These are phyloP conservation scores for Diprion similis DNA, from an alignment of 1,140 invertebrate genomes.

Conservation along the genomic window DNA sequence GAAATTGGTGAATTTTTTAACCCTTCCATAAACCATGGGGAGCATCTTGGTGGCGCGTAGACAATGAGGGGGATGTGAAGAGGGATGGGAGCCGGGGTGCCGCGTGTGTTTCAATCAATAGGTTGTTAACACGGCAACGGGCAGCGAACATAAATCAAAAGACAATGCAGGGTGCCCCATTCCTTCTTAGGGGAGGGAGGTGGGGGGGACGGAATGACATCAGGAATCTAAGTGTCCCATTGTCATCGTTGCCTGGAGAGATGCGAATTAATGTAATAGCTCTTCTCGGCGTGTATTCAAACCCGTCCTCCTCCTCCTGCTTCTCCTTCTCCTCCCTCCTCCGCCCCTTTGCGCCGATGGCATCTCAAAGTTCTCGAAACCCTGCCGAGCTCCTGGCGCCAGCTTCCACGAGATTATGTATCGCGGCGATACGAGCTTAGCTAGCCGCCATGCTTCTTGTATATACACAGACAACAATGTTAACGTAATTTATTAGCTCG, in stretches of 20 bases:
- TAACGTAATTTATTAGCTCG: too few relatives aligned
- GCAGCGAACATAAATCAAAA: background rate
- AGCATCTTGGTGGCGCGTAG: background rate
- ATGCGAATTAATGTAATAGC: slow-evolving; percentile 3
- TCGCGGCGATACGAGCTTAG: too few relatives aligned
- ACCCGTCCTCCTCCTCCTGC: too few relatives aligned
- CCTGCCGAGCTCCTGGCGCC: too few relatives aligned
- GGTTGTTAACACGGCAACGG: background rate
- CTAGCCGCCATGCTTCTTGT: too few relatives aligned
- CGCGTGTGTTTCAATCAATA: slow-evolving; percentile 10
- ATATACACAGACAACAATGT: too few relatives aligned
- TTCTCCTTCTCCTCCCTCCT: too few relatives aligned
- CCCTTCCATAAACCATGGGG: background rate
- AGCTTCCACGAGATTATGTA: too few relatives aligned
- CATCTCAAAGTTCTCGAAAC: too few relatives aligned
- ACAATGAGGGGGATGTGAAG: background rate
- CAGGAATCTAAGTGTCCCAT: slow-evolving; percentile 5
- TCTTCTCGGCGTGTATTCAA: background rate
- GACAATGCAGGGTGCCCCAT: background rate
- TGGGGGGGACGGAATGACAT: background rate
- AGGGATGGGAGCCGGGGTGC: background rate
- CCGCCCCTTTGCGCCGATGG: too few relatives aligned
- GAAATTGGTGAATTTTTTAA: background rate
- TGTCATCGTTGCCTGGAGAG: background rate
- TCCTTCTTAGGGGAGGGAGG: too few relatives aligned